These are phyloP conservation scores for Morelia viridis DNA, from an alignment of 2,797 vertebrate genomes.

Conservation along the genomic window DNA sequence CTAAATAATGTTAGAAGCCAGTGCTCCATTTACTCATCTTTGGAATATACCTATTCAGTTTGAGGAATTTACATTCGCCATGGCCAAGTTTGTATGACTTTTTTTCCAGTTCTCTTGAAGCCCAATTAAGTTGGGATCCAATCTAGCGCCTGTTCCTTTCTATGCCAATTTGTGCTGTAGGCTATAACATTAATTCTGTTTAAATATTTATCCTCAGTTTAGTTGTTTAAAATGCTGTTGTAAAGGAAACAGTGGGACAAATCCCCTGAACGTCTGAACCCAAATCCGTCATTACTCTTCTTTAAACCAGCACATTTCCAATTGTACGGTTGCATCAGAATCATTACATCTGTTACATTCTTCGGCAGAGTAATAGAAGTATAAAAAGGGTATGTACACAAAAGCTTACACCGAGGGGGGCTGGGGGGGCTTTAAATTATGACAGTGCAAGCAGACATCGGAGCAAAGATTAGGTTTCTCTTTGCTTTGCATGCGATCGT, in stretches of 20 bases:
- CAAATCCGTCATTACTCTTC: conserved; percentile 46
- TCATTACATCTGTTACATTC: conserved; percentile 51
- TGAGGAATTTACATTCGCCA: not conserved
- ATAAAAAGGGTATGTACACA: conserved; percentile 45
- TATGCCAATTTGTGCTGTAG: not conserved
- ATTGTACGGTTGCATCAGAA: not conserved
- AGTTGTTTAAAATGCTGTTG: not conserved
- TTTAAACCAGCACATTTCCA: not conserved
- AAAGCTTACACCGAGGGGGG: conserved; percentile 20
- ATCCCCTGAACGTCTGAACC: conserved; percentile 49
- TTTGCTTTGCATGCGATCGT: conserved; percentile 82
- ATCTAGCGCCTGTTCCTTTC: not conserved
- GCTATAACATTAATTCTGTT: not conserved
- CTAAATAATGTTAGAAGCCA: not conserved
- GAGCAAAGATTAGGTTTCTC: conserved; percentile 85
- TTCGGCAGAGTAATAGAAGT: conserved; percentile 60
- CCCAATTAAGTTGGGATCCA: not conserved
- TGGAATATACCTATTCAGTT: not conserved
- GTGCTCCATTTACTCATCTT: not conserved
- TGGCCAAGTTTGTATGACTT: not conserved
- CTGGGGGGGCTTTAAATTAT: conserved; percentile 65
- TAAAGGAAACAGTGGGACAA: not conserved
- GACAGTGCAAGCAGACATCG: conserved; percentile 85
- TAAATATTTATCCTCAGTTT: not conserved
- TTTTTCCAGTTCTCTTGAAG: not conserved